Percentiles rank a stretch among this genome's conserved stretches.
These are phyloP conservation scores for Trichonephila inaurata DNA, from an alignment of 1,140 invertebrate genomes.

Conservation along the genomic window DNA sequence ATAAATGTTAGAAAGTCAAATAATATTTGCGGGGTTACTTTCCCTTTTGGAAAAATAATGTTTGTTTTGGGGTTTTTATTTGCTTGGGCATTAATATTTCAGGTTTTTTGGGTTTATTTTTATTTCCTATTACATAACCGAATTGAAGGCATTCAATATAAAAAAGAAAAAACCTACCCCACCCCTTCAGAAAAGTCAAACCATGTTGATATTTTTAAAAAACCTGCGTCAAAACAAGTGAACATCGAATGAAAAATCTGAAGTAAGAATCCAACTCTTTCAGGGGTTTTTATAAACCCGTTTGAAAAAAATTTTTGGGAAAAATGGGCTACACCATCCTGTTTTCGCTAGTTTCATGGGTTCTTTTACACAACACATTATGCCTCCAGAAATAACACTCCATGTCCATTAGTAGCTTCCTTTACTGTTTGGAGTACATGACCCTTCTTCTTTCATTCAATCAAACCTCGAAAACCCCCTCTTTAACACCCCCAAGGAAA, in stretches of 20 bases:
- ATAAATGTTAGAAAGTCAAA: neutral
- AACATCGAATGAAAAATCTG: neutral
- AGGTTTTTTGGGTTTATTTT: slow-evolving; percentile 9
- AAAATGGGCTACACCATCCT: slow-evolving; percentile 40
- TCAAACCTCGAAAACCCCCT: slow-evolving; percentile 36
- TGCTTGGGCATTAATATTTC: neutral
- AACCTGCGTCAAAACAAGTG: neutral
- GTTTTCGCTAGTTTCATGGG: neutral
- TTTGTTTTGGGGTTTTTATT: slow-evolving; percentile 31
- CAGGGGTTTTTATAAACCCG: neutral
- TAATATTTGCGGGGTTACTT: no score
- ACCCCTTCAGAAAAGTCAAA: neutral
- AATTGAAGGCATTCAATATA: neutral
- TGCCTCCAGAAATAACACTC: slow-evolving; percentile 30
- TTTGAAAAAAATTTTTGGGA: slow-evolving; percentile 16
- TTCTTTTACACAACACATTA: slow-evolving; percentile 41
- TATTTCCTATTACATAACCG: neutral
- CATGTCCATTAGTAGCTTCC: slow-evolving; percentile 61
- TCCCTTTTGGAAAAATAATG: no score
- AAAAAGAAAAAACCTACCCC: neutral
- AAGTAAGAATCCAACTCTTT: neutral
- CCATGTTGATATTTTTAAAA: neutral
- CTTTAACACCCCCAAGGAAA: slow-evolving; percentile 56
- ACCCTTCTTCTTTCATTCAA: neutral
- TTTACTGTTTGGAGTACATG: slow-evolving; percentile 36